Evolutionary conservation across 2,797 vertebrate genomes (phyloP), one percentile per base, ranked within the genome.

Genomic region (Hippocampus kuda): DNA sequence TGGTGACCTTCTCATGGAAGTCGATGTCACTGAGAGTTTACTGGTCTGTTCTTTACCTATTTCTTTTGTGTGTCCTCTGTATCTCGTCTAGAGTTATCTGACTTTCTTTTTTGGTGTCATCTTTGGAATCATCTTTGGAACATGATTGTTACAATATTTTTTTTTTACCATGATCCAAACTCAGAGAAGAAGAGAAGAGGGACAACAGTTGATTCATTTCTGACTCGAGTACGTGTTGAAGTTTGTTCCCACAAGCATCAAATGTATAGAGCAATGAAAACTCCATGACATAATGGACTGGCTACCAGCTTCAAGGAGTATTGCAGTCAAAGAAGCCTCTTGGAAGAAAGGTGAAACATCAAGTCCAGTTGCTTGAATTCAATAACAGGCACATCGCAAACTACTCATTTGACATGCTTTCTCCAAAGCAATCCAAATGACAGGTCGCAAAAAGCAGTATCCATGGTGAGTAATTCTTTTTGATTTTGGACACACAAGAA

Each of bases 401-500:
- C 26, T 30, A 30, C 34, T 34, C 34, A 34, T 60, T 60, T 60
- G 24, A 8, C 1, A 30, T 61, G 6, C 16, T 38, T 1, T 41
- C 10, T 62, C n/a, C 41, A 38, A 38, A 22, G 20, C 41, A 22
- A 42, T 42, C 20, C 38, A 62, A 62, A 41, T 38, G 22, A 42
- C 60, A 41, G 11, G 12, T 64, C 8, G 20, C 56, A 59, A 59
- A 59, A 26, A 60, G 27, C 15, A 60, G 57, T 20, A 64, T 5
- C 24, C 46, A 65, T 48, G 75, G 79, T 79, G 51, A 77, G 16
- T 42, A 65, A 72, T 76, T 75, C 67, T 53, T 75, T 13, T 26
- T 53, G 53, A 61, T 46, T 46, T 46, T 34, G 27, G 16, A 34
- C 3, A 15, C 41, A 46, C 22, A 64, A 65, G 5, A 70, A 65